These are phyloP conservation scores for Diplogasteroides magnus DNA, from an alignment of 1,140 invertebrate genomes.

Conservation along the genomic window DNA sequence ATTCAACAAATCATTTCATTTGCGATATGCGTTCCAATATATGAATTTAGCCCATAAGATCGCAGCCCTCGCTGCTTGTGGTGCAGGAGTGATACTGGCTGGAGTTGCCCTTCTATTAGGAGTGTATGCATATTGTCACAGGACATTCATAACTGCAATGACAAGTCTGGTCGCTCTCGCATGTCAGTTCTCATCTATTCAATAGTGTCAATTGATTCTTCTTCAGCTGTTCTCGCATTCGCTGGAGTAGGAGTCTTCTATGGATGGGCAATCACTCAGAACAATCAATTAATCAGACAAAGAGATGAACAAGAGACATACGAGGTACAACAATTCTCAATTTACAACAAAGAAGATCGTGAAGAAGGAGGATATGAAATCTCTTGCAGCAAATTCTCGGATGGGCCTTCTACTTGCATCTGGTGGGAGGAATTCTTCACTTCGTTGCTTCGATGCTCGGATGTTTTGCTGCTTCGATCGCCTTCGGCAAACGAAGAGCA, in stretches of 20 bases:
- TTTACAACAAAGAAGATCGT: no score
- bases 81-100: conserved; percentile 38
- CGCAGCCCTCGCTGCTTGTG: conserved; percentile 43
- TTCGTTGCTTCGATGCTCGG: conserved; percentile 43
- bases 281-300: conserved; percentile 53
- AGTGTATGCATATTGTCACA: conserved; percentile 51
- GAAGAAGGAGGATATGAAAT: no score
- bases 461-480: conserved; percentile 44
- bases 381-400: conserved; percentile 49
- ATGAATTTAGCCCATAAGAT: conserved; percentile 52
- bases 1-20: no score
- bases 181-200: no score
- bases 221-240: conserved; percentile 38
- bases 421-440: conserved; percentile 41
- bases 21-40: no score
- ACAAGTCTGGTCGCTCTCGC: conserved; percentile 44
- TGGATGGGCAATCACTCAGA: conserved; percentile 48
- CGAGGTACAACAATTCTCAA: conserved; percentile 39
- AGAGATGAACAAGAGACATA: conserved; percentile 54
- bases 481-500: conserved; percentile 28
- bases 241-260: conserved; percentile 44
- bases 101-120: conserved; percentile 22
- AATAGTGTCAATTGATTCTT: not conserved
- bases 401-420: conserved; percentile 53
- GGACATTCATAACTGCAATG: conserved; percentile 46